Evolutionary conservation across 2,113 vertebrate genomes (phyloP).

Genomic region (Chinchilla lanigera): DNA sequence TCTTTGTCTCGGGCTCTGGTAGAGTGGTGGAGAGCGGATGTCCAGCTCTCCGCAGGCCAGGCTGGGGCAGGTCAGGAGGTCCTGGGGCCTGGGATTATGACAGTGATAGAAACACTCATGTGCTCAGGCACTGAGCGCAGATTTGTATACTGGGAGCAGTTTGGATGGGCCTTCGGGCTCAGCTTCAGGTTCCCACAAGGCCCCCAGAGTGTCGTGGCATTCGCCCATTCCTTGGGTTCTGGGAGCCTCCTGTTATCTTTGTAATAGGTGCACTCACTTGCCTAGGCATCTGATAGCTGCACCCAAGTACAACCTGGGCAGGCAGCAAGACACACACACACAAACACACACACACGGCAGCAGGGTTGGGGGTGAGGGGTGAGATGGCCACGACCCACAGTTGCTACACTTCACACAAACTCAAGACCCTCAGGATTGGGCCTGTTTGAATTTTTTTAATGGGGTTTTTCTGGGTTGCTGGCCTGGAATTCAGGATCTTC

Average conservation of each 20-base stretch:
- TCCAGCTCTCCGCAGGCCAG: background rate
- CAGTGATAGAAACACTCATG: background rate
- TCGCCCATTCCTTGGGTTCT: background rate
- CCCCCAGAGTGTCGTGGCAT: background rate
- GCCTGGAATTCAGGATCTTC: background rate
- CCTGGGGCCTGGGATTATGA: background rate
- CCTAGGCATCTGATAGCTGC: background rate
- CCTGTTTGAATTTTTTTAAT: background rate
- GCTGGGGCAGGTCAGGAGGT: background rate
- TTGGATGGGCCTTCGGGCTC: background rate
- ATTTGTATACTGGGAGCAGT: background rate
- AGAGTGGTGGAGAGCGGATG: background rate
- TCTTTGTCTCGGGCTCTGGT: background rate
- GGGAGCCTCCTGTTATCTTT: background rate
- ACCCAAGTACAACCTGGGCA: background rate
- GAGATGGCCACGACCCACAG: background rate
- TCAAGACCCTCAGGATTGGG: background rate
- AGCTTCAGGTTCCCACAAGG: background rate
- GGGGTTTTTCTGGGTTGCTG: background rate
- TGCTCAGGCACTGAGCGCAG: background rate
- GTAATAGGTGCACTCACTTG: background rate
- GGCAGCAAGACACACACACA: background rate
- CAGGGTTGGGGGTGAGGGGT: background rate
- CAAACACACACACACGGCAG: background rate
- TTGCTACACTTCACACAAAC: background rate